Evolutionary conservation across 2,888 invertebrate species (phyloP).

Genomic region (Eristalis intricaria): DNA sequence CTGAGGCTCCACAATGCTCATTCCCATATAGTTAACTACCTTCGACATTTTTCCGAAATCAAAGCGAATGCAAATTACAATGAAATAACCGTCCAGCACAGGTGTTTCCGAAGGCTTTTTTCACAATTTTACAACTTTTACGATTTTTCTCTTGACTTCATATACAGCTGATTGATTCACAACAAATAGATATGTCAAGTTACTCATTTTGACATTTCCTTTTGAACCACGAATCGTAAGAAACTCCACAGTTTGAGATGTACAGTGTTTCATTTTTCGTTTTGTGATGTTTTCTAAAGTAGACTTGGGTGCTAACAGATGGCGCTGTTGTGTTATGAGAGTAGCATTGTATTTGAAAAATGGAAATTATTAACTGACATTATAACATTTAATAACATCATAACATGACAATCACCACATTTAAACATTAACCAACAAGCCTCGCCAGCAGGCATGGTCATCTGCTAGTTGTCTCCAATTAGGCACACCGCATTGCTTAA

Average conservation of each 20-base stretch:
- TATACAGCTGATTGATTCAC: constrained; percentile 72
- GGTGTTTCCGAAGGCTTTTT: constrained; percentile 2
- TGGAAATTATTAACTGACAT: too few relatives aligned
- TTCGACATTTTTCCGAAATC: constrained; percentile 74
- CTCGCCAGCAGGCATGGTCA: too few relatives aligned
- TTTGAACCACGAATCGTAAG: constrained; percentile 22
- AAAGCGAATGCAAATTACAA: neutral
- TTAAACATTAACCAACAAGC: too few relatives aligned
- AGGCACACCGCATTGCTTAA: too few relatives aligned
- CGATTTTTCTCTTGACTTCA: constrained; percentile 55
- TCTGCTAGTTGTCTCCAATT: too few relatives aligned
- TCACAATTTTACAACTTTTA: constrained; percentile 66
- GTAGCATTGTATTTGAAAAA: too few relatives aligned
- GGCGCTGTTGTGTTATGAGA: neutral
- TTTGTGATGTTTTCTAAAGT: neutral
- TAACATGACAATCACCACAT: too few relatives aligned
- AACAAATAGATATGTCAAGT: constrained; percentile 59
- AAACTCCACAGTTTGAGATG: neutral
- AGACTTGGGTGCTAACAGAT: neutral
- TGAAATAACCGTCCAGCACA: neutral
- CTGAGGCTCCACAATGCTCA: constrained; percentile 84
- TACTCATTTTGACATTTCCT: constrained; percentile 44
- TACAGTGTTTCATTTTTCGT: neutral
- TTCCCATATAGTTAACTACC: constrained; percentile 77
- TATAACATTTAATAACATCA: too few relatives aligned